Base-by-base conservation (phyloP, 2,888 invertebrate species). In the Drosophila pseudotakahashii region DNA sequence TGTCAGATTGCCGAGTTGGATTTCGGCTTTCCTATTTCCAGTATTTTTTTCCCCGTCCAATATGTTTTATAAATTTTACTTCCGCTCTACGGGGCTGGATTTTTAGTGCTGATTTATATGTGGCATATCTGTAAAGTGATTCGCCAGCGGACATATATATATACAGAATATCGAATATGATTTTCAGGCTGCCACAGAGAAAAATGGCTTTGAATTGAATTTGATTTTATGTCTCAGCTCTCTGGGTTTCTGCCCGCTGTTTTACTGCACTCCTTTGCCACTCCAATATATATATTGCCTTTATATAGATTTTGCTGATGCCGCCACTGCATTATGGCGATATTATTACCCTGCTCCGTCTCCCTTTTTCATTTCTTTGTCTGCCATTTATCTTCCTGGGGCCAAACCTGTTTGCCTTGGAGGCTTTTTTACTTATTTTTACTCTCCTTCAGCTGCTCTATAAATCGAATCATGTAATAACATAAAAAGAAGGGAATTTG, bases 361-460 rank as follows among this genome's bases (percentile, higher is more conserved):
- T 19, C 11, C 37, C 6, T 30, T 14, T n/a, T 9, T 11, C 32
- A 16, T 58, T 36, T n/a, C 23, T 76, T 79, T 75, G 73, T 78
- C 51, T 74, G 81, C 77, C 84, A 81, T 81, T 81, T 81, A 71
- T 60, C 78, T 79, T 77, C 78, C 77, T 76, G 78, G 67, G 82
- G 82, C 71, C 50, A 78, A 85, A 85, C 81, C 82, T 78, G 82
- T 85, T 85, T 85, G 81, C 75, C 82, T 74, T 67, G 72, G 37
- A 78, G 79, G 64, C 82, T 23, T 48, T 23, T 48, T 50, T 39
- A 62, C 82, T 23, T 48, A 19, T 48, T 50, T 39, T 55, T 11
- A 3, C 6, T 36, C 36, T 7, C 47, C 16, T 55, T 19, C 26
- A 19, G 30, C 10, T 71, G 55, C 41, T 63, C 52, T 55, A 48